A percentile compares a stretch with the other conserved stretches of the same genome.
Evolutionary conservation across 2,888 invertebrate genomes (phyloP).

Genomic region (Lithophane socia): DNA sequence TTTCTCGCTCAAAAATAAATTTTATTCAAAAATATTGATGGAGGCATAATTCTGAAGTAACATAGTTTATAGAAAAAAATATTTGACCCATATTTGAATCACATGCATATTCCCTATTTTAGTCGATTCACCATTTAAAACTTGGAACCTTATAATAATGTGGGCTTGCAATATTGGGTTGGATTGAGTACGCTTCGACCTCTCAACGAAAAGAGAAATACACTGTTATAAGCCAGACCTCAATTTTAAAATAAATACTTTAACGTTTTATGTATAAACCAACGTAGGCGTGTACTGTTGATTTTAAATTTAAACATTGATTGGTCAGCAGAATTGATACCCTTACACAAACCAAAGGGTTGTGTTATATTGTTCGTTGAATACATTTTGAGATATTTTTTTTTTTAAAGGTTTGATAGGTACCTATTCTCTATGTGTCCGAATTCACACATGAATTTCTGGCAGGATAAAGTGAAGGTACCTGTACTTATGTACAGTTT

Average conservation of each 20-base stretch:
- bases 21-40: no score
- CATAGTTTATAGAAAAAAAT: no score
- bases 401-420: no score
- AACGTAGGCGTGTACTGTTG: background rate
- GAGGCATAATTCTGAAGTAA: no score
- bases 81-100: no score
- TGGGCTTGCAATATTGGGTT: background rate
- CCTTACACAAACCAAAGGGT: background rate
- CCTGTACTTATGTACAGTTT: background rate
- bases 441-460: background rate
- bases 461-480: background rate
- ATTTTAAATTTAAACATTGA: constrained; percentile 9
- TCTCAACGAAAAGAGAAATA: background rate
- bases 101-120: no score
- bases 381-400: no score
- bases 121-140: background rate
- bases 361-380: no score
- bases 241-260: constrained; percentile 6
- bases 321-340: background rate
- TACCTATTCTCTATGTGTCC: background rate
- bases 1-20: no score
- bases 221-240: background rate
- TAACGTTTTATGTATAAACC: background rate
- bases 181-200: background rate
- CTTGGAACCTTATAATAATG: background rate